Evolutionary conservation across 2,797 vertebrate genomes (phyloP).

Genomic region (Threskiornis aethiopicus): DNA sequence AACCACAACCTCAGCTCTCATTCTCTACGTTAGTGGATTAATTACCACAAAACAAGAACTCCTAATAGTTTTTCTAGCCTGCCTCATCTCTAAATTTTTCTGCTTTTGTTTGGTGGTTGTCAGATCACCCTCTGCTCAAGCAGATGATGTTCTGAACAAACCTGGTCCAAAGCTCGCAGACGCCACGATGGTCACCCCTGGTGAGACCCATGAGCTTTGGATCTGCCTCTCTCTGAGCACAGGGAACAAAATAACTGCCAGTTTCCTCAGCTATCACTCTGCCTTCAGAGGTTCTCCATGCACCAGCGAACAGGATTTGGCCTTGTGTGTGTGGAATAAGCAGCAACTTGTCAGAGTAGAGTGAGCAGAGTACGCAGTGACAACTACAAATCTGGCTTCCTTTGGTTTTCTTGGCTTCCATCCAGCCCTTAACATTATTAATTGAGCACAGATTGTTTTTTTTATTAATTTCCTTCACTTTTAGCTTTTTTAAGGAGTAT

Average conservation of each 20-base stretch:
- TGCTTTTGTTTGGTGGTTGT: neutral
- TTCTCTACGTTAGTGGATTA: slow-evolving; percentile 63
- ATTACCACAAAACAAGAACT: slow-evolving; percentile 66
- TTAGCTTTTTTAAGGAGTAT: slow-evolving; percentile 42
- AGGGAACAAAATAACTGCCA: neutral
- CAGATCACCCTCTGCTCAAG: neutral
- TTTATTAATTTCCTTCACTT: slow-evolving; percentile 38
- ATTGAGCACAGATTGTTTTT: slow-evolving; percentile 41
- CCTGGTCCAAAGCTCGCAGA: neutral
- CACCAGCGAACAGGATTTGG: slow-evolving; percentile 11
- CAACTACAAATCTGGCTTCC: slow-evolving; percentile 48
- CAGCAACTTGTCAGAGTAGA: slow-evolving; percentile 8
- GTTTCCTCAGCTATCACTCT: neutral
- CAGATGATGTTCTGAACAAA: neutral
- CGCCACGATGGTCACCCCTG: neutral
- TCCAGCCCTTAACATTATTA: slow-evolving; percentile 45
- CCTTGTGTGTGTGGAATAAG: neutral
- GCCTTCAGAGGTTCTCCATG: neutral
- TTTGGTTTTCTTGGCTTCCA: neutral
- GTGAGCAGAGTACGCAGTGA: neutral
- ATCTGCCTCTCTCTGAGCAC: neutral
- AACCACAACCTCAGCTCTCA: slow-evolving; percentile 69
- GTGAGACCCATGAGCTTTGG: neutral
- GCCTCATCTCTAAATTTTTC: slow-evolving; percentile 40
- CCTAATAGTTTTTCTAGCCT: slow-evolving; percentile 13